These are phyloP conservation scores for Neogale vison DNA, from an alignment of 2,113 vertebrate species.

Conservation along the genomic window DNA sequence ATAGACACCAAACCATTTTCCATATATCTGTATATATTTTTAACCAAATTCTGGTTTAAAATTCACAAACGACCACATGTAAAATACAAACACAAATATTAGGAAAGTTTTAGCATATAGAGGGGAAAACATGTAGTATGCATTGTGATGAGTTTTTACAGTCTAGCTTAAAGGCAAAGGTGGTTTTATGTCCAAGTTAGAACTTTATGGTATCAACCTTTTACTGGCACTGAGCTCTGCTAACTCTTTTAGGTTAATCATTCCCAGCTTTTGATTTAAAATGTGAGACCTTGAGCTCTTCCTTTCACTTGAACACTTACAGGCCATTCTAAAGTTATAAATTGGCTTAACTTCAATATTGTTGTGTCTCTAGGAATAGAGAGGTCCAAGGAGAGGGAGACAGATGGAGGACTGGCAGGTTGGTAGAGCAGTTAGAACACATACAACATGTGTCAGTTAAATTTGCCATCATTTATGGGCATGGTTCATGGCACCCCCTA, in stretches of 20 bases:
- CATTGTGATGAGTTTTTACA: conserved; percentile 67
- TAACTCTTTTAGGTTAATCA: neutral
- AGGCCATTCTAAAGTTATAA: neutral
- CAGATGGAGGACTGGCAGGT: neutral
- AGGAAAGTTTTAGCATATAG: conserved; percentile 67
- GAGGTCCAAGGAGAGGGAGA: neutral
- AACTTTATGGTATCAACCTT: neutral
- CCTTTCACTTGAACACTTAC: neutral
- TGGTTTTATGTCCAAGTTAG: neutral
- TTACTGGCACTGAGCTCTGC: neutral
- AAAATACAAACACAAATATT: conserved; percentile 49
- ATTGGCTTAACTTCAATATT: neutral
- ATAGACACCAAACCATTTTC: conserved; percentile 66
- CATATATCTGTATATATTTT: conserved; percentile 33
- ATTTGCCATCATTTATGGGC: neutral
- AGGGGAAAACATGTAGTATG: conserved; percentile 58
- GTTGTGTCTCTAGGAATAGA: neutral
- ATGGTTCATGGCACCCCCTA: too few relatives aligned
- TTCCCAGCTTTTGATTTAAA: neutral
- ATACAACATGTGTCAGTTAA: neutral
- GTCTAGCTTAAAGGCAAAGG: conserved; percentile 78
- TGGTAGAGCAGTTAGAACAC: neutral
- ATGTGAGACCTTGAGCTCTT: neutral
- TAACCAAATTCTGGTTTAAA: conserved; percentile 56
- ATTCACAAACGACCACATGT: conserved; percentile 55